phyloP scores from a whole-genome alignment of 2,797 vertebrate species.

The Columba guinea region DNA sequence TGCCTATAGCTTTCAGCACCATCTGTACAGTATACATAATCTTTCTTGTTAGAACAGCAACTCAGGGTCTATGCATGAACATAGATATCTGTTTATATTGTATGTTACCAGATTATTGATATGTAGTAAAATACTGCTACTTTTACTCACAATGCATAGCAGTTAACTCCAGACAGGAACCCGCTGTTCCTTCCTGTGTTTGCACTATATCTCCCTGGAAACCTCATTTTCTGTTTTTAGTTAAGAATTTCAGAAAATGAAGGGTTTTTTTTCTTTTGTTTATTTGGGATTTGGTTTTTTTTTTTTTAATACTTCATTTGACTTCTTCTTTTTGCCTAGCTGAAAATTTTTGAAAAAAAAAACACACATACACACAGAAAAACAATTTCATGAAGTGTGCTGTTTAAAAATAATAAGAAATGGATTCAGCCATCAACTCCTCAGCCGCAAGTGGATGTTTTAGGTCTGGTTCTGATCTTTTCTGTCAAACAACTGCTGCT shows the following conservation, averaged over 20 bases:
- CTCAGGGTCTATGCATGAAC: neutral
- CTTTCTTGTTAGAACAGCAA: neutral
- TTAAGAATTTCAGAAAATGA: neutral
- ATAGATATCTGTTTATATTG: neutral
- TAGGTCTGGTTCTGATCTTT: neutral
- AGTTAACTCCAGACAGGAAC: neutral
- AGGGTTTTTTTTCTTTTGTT: neutral
- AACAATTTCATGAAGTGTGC: neutral
- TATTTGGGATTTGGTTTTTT: neutral
- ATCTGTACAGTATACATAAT: neutral
- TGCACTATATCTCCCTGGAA: neutral
- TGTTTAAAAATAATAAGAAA: neutral
- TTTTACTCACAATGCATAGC: neutral
- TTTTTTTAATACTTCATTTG: neutral
- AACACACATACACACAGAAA: too few species aligned
- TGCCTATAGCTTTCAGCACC: neutral
- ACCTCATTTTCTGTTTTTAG: neutral
- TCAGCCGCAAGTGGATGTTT: neutral
- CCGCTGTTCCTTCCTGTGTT: neutral
- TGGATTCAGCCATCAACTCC: neutral
- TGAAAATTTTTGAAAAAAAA: neutral
- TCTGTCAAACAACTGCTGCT: neutral
- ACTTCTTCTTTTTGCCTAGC: neutral
- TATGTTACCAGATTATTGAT: neutral
- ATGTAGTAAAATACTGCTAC: neutral